Evolutionary conservation across 1,140 invertebrate genomes (phyloP).

Genomic region (Melanaphis sacchari): DNA sequence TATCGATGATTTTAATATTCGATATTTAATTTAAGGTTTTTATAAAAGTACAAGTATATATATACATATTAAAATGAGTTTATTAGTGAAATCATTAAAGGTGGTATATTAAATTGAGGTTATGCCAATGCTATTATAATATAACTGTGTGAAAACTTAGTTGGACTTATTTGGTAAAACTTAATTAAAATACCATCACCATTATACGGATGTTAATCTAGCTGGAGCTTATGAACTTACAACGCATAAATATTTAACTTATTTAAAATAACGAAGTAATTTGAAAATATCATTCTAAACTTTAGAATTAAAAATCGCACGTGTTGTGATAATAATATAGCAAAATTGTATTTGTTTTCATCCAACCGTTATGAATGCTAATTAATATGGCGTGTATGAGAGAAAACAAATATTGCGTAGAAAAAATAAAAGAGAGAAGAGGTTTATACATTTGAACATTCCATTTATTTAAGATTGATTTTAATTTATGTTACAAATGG

Average conservation of each 20-base stretch:
- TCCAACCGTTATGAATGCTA: neutral
- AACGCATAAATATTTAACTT: neutral
- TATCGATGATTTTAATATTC: neutral
- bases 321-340: constrained; percentile 4
- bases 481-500: neutral
- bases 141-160: neutral
- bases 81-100: neutral
- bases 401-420: neutral
- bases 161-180: constrained; percentile 14
- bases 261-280: constrained; percentile 17
- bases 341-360: neutral
- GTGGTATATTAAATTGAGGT: neutral
- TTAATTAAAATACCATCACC: neutral
- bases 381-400: neutral
- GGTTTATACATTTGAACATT: neutral
- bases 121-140: neutral
- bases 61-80: neutral
- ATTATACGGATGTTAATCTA: neutral
- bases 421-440: neutral
- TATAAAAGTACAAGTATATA: no score
- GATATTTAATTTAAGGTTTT: neutral
- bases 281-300: constrained; percentile 19
- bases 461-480: neutral
- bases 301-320: neutral
- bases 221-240: neutral